Evolutionary conservation across 2,113 vertebrate species (phyloP).

Genomic region (Columba livia): DNA sequence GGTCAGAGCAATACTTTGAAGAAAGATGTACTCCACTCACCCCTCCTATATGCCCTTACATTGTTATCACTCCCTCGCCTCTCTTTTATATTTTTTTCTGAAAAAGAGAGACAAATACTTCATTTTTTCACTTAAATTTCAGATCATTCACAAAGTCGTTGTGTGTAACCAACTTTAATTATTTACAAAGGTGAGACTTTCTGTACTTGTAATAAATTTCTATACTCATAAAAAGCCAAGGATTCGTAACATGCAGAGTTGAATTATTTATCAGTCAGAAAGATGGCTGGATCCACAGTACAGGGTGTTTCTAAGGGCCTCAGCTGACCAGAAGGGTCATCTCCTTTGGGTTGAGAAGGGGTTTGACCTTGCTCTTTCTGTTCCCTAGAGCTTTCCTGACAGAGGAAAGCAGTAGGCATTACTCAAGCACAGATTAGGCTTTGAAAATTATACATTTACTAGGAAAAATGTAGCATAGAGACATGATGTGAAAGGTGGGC

Average conservation of each 20-base stretch:
- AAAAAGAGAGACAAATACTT: background rate
- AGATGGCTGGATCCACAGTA: background rate
- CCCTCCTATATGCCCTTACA: background rate
- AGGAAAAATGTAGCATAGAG: background rate
- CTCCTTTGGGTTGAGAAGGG: background rate
- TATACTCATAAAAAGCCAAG: conserved; percentile 10
- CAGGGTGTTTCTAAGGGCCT: background rate
- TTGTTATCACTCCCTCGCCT: background rate
- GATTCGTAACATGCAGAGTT: conserved; percentile 1
- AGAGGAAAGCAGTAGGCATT: background rate
- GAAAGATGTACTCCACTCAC: background rate
- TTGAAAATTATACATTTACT: background rate
- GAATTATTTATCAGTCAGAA: conserved; percentile 41
- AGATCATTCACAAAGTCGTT: conserved; percentile 9
- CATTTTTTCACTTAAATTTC: conserved; percentile 26
- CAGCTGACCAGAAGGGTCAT: background rate
- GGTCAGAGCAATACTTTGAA: background rate
- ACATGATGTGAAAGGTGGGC: background rate
- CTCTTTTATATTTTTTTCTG: background rate
- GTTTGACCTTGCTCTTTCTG: background rate
- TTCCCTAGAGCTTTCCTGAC: background rate
- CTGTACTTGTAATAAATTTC: conserved; percentile 43
- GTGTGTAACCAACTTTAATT: conserved; percentile 47
- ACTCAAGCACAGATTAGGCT: background rate
- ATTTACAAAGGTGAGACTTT: conserved; percentile 58